Evolutionary conservation across 2,888 invertebrate genomes (phyloP).

Genomic region (Piscicola geometra): DNA sequence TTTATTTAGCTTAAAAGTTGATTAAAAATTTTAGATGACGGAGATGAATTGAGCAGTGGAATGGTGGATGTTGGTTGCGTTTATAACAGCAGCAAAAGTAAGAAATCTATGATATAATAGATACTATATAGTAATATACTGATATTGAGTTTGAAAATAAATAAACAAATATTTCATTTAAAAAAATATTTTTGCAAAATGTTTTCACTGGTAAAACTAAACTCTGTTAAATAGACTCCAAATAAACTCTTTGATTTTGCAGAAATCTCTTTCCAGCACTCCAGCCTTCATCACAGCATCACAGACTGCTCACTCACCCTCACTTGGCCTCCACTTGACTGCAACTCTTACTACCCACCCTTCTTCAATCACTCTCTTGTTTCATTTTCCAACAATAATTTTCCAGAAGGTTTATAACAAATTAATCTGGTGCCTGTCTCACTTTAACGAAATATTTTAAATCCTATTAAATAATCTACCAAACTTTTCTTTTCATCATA

Average conservation of each 20-base stretch:
- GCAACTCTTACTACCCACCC: background rate
- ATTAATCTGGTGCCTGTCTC: too few relatives aligned
- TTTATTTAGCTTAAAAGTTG: too few relatives aligned
- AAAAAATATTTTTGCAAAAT: too few relatives aligned
- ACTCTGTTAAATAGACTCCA: too few relatives aligned
- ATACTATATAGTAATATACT: background rate
- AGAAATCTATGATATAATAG: too few relatives aligned
- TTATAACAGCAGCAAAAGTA: conserved; percentile 1
- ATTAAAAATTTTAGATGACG: background rate
- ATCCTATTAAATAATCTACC: too few relatives aligned
- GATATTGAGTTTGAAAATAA: background rate
- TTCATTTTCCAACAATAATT: too few relatives aligned
- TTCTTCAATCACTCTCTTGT: too few relatives aligned
- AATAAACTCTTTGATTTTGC: background rate
- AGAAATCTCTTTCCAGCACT: background rate
- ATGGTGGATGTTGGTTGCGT: background rate
- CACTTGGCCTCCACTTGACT: background rate
- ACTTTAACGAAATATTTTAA: too few relatives aligned
- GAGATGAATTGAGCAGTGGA: background rate
- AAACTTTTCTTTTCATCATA: too few relatives aligned
- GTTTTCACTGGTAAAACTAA: too few relatives aligned
- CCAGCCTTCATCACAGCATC: background rate
- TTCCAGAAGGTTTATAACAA: too few relatives aligned
- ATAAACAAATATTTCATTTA: background rate
- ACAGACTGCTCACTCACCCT: background rate